Percentiles rank a stretch among this genome's conserved stretches.
phyloP scores from a whole-genome alignment of 2,888 invertebrate species.

The Tetranychus truncatus region DNA sequence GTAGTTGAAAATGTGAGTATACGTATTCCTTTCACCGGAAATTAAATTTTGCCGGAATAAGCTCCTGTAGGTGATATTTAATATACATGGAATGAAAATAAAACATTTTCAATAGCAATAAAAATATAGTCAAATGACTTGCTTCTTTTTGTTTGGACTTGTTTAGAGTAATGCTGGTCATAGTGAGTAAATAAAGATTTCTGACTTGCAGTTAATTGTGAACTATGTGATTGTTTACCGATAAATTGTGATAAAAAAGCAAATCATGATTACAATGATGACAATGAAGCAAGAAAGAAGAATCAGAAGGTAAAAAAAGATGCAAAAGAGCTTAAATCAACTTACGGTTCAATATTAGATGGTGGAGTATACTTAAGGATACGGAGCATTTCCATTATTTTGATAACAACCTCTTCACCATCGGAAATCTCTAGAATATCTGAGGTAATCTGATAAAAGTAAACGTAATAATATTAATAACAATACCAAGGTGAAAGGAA shows the following conservation, averaged over 20 bases:
- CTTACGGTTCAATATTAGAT: constrained; percentile 36
- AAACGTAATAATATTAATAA: not conserved
- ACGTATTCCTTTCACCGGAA: constrained; percentile 51
- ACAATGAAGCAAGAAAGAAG: not conserved
- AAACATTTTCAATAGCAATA: not conserved
- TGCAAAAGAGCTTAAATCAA: constrained; percentile 13
- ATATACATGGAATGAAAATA: constrained; percentile 4
- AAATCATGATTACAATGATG: not conserved
- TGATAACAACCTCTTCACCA: constrained; percentile 52
- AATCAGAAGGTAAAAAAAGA: not conserved
- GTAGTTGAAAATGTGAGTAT: constrained; percentile 63
- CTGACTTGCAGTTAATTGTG: no score
- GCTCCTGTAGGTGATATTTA: constrained; percentile 34
- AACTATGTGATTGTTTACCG: no score
- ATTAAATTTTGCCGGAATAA: constrained; percentile 46
- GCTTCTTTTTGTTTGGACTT: no score
- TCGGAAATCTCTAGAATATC: constrained; percentile 51
- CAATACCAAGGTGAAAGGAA: not conserved
- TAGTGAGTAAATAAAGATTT: no score
- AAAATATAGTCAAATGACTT: not conserved
- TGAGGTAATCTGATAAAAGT: constrained; percentile 40
- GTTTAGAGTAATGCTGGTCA: no score
- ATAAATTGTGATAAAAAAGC: not conserved
- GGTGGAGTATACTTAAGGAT: constrained; percentile 61
- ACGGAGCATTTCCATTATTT: constrained; percentile 48